Evolutionary conservation across 2,113 vertebrate genomes (phyloP), one percentile per base, ranked within the genome.

Genomic region (Tetraodon nigroviridis): DNA sequence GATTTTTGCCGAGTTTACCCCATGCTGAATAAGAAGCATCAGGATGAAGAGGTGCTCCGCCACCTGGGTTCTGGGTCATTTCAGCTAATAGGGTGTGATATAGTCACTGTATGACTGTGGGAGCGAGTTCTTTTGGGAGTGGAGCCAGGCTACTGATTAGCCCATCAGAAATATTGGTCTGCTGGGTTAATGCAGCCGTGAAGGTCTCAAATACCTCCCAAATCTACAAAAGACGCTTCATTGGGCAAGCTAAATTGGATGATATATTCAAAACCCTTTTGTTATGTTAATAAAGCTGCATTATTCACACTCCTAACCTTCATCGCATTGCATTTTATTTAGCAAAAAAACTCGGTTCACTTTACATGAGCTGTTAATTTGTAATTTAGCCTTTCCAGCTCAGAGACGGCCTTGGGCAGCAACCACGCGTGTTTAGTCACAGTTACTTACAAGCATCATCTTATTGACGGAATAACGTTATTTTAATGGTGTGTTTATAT

Each of bases 41-140:
- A 46, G 53, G 59, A 80, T 85, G 77, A 82, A 82, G 81, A 82
- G 82, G 71, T 71, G 22, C 63, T 49, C 10, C 37, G 19, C 76
- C 80, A 64, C 75, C 76, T 82, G 78, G 70, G 71, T 80, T 84
- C 75, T 80, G 75, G 80, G 84, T 82, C 78, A 80, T 81, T 84
- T 66, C 79, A 80, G 78, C 83, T 87, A 85, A 87, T 80, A 84
- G 75, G 58, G 80, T 83, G 75, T 81, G 74, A 78, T 83, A 81
- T 64, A 73, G 75, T 71, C 75, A 64, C 66, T 54, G 57, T 75
- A 51, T 65, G 71, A 70, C 51, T 68, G 66, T 76, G 56, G 19
- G 55, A 50, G 65, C 5, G 24, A 57, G 58, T 73, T 63, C 50
- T 55, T 58, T 50, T 57, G 53, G 63, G 73, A 60, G 68, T 55